phyloP scores from a whole-genome alignment of 2,113 vertebrate genomes.

The Pollimyrus isidori region DNA sequence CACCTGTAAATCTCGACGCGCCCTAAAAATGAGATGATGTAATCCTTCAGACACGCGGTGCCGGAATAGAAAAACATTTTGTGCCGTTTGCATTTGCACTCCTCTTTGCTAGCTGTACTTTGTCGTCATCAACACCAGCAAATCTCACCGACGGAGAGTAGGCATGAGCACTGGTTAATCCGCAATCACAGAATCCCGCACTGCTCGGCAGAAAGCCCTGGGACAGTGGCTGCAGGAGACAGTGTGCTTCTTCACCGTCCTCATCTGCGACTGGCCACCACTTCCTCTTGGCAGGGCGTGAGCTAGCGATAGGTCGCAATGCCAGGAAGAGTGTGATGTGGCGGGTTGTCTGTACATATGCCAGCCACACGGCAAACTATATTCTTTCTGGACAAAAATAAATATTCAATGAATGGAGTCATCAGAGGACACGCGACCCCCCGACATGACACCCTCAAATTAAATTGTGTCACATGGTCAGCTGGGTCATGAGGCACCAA shows the following conservation, averaged over 20 bases:
- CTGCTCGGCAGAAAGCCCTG: not conserved
- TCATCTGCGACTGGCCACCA: not conserved
- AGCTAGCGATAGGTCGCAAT: not conserved
- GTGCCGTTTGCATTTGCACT: not conserved
- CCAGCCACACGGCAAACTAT: slow-evolving; percentile 35
- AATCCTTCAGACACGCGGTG: not conserved
- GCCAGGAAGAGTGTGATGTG: slow-evolving; percentile 18
- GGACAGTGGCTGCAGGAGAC: not conserved
- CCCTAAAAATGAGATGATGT: not conserved
- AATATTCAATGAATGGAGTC: slow-evolving; percentile 28
- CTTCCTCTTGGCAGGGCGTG: slow-evolving; percentile 16
- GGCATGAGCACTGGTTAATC: not conserved
- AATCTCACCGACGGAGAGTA: not conserved
- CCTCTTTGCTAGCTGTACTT: not conserved
- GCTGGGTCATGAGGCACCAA: not conserved
- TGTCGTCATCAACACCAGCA: not conserved
- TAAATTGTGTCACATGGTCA: not conserved
- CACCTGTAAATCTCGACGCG: not conserved
- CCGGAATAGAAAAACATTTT: not conserved
- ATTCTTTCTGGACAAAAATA: slow-evolving; percentile 37
- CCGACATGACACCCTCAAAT: not conserved
- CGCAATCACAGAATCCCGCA: not conserved
- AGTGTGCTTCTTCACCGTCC: slow-evolving; percentile 14
- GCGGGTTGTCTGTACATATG: slow-evolving; percentile 39
- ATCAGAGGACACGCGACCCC: slow-evolving; percentile 30